Conservation (phyloP, 2,797 vertebrate species). For the Aplochiton taeniatus region DNA sequence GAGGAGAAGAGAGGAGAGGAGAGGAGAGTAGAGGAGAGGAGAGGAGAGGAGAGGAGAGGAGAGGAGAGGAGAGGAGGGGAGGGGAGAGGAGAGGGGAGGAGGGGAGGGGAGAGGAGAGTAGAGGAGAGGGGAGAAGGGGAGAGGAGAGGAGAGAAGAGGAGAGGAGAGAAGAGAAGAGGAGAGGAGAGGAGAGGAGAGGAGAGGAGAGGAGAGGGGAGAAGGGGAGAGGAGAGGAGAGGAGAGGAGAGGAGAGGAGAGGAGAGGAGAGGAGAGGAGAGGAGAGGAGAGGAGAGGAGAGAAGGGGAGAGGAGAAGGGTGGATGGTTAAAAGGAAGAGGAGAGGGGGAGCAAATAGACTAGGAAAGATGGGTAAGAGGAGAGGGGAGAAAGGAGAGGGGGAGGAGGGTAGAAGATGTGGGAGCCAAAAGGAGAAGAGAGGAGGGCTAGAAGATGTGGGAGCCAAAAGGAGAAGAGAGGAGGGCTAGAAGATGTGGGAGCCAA, state of each 20-base stretch:
- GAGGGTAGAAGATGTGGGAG: background rate
- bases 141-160: slow-evolving; percentile 29
- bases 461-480: background rate
- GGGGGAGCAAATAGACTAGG: too few species aligned
- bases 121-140: slow-evolving; percentile 32
- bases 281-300: slow-evolving; percentile 4
- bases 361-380: too few species aligned
- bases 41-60: slow-evolving; percentile 40
- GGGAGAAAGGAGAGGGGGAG: background rate
- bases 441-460: too few species aligned
- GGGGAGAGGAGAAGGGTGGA: too few species aligned
- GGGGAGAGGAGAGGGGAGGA: background rate
- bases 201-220: background rate
- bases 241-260: slow-evolving; percentile 1
- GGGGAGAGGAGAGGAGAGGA: background rate
- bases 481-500: background rate
- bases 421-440: slow-evolving; percentile 1
- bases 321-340: background rate
- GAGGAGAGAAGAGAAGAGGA: too few species aligned
- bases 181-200: background rate
- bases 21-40: too few species aligned
- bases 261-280: background rate
- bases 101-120: slow-evolving; percentile 17
- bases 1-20: too few species aligned
- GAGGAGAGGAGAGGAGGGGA: background rate